Percentiles rank a stretch among this genome's conserved stretches.
These are phyloP conservation scores for Dasyprocta punctata DNA, from an alignment of 2,113 vertebrate species.

Conservation along the genomic window DNA sequence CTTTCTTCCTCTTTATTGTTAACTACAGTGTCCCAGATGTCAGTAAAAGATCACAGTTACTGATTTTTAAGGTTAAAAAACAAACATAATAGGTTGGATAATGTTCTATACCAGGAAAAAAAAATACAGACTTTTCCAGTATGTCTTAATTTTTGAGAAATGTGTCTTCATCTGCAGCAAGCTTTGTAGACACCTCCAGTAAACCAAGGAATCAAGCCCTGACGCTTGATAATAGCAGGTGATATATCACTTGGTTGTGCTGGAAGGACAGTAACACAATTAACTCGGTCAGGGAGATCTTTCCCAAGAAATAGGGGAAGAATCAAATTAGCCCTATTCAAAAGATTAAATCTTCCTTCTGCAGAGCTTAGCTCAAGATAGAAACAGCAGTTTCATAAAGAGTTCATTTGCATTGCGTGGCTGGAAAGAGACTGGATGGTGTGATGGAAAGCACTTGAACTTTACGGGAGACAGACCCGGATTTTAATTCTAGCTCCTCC, in stretches of 20 bases:
- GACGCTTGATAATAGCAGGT: background rate
- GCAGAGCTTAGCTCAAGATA: slow-evolving; percentile 6
- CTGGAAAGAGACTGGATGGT: background rate
- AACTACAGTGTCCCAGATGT: background rate
- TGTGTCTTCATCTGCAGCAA: background rate
- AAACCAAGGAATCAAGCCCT: background rate
- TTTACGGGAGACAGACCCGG: background rate
- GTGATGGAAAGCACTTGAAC: background rate
- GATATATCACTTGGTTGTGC: background rate
- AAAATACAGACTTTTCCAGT: background rate
- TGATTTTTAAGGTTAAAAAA: slow-evolving; percentile 18
- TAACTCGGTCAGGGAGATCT: background rate
- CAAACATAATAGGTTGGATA: background rate
- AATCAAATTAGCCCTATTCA: background rate
- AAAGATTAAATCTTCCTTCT: slow-evolving; percentile 30
- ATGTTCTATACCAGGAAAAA: background rate
- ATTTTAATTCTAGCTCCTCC: background rate
- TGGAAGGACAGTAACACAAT: background rate
- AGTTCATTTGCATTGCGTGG: slow-evolving; percentile 44
- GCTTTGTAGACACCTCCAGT: background rate
- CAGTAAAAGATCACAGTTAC: background rate
- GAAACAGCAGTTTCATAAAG: slow-evolving; percentile 43
- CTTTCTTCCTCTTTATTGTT: background rate
- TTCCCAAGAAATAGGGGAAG: slow-evolving; percentile 15
- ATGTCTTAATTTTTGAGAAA: background rate